These are phyloP conservation scores for Callipepla californica DNA, from an alignment of 2,113 vertebrate genomes.

Conservation along the genomic window DNA sequence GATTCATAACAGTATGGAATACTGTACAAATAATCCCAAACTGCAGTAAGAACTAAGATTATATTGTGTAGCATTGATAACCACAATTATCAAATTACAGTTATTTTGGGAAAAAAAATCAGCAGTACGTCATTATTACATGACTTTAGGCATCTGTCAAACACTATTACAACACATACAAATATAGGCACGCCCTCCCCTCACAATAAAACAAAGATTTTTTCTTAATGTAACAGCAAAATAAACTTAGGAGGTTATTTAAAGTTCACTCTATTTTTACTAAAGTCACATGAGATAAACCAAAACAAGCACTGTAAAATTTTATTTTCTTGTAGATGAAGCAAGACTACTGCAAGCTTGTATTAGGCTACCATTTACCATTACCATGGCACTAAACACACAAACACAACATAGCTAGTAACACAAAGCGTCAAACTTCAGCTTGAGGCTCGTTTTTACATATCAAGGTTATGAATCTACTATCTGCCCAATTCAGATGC, in stretches of 20 bases:
- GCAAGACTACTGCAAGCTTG: neutral
- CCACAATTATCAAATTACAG: too few relatives aligned
- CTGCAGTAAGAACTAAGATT: neutral
- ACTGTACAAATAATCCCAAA: neutral
- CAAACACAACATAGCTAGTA: neutral
- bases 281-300: neutral
- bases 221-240: neutral
- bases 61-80: too few relatives aligned
- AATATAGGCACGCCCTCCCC: accelerated
- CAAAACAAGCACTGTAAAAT: neutral
- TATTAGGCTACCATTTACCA: neutral
- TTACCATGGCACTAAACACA: neutral
- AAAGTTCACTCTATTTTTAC: neutral
- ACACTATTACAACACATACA: neutral
- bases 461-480: neutral
- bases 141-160: neutral
- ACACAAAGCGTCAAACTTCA: neutral
- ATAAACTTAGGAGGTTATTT: neutral
- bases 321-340: neutral
- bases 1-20: neutral
- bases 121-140: neutral
- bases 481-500: neutral
- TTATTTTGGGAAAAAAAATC: too few relatives aligned
- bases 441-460: neutral
- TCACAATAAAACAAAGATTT: neutral